Base-by-base conservation (phyloP, 2,888 invertebrate species). In the Clunio marinus region DNA sequence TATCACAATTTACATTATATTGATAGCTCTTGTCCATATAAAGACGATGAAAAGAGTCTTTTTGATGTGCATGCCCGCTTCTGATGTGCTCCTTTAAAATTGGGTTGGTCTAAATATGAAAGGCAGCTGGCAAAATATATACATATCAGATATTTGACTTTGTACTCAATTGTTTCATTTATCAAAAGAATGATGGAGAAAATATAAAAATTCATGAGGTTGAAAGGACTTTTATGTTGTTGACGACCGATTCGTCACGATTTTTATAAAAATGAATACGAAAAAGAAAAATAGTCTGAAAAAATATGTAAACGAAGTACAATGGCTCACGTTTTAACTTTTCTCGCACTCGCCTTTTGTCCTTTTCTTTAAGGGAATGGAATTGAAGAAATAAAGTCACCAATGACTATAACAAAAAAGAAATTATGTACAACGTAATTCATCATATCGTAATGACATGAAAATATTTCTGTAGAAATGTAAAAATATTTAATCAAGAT, bases 401-500 rank as follows among this genome's bases (percentile, higher is more conserved):
- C 10, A 41, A 8, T 41, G 41, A n/a, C 10, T 41, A 41, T 15
- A 15, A 15, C 10, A 15, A 41, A 15, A n/a, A n/a, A n/a, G n/a
- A n/a, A n/a, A 7, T 8, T 20, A 37, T 22, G 20, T 37, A 32
- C 24, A 62, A 10, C 7, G 41, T 62, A 62, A 62, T 62, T 62
- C 62, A 62, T 62, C 62, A 62, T 62, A 5, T 24, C 32, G 62
- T 62, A 62, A 62, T 62, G 62, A 62, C 62, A 62, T 62, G 62
- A 62, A 62, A 62, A 62, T 37, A 62, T 37, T 59, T 59, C 59
- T 32, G 10, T 59, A 32, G 25, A 32, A 59, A 59, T 59, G 59
- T 59, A 59, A 62, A 62, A 62, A 62, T 62, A 62, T 62, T 62
- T 62, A 41, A 62, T 62, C 62, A 62, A 62, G 62, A 62, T 62